These are phyloP conservation scores for Triplophysa tibetana DNA, from an alignment of 2,113 vertebrate genomes.

Conservation along the genomic window DNA sequence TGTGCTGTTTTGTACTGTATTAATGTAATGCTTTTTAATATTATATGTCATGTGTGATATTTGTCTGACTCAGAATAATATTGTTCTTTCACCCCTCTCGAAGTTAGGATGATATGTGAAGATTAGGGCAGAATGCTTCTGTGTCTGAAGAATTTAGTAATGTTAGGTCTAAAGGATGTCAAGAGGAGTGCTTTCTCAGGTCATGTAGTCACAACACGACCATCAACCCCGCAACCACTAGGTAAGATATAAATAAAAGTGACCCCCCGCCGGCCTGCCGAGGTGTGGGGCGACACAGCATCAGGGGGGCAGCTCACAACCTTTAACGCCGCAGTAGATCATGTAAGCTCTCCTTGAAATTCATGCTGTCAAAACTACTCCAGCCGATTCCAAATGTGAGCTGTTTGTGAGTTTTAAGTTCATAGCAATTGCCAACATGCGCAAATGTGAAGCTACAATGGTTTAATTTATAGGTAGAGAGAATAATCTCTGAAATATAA, in stretches of 20 bases:
- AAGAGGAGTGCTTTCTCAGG: constrained; percentile 18
- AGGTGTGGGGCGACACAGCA: constrained; percentile 48
- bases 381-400: neutral
- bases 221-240: constrained; percentile 14
- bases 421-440: no score
- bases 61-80: neutral
- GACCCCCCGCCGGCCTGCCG: constrained; percentile 30
- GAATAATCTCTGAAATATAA: no score
- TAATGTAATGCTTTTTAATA: neutral
- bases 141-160: constrained; percentile 39
- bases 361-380: constrained; percentile 47
- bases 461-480: neutral
- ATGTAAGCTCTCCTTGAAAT: constrained; percentile 28
- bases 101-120: constrained; percentile 1
- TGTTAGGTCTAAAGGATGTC: constrained; percentile 42
- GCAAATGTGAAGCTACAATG: neutral
- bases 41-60: constrained; percentile 12
- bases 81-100: neutral
- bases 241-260: constrained; percentile 42
- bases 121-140: constrained; percentile 4
- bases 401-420: constrained; percentile 32
- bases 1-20: no score
- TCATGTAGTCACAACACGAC: constrained; percentile 18
- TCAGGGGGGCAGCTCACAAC: constrained; percentile 42
- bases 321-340: constrained; percentile 45